phyloP scores from a whole-genome alignment of 2,113 vertebrate species.

The Archilochus colubris region DNA sequence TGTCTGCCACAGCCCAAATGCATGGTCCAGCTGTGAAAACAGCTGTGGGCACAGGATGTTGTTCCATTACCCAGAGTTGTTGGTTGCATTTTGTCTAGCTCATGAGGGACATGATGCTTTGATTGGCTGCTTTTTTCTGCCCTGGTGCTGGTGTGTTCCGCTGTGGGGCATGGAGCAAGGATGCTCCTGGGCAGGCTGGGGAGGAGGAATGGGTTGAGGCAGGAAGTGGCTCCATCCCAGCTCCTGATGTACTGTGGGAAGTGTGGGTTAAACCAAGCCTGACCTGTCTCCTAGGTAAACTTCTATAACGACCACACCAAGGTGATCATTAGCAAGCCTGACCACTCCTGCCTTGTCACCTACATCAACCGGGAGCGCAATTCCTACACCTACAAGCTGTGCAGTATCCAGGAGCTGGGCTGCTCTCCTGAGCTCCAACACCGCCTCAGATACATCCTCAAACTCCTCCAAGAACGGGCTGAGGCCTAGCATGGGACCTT shows the following conservation, averaged over 20 bases:
- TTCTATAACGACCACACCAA: slow-evolving; percentile 98
- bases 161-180: neutral
- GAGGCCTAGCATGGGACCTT: slow-evolving; percentile 71
- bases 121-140: neutral
- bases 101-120: neutral
- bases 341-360: slow-evolving; percentile 90
- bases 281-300: slow-evolving; percentile 84
- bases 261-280: neutral
- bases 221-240: neutral
- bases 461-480: slow-evolving; percentile 88
- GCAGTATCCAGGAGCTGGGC: slow-evolving; percentile 86
- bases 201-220: slow-evolving; percentile 42
- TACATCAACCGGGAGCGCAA: slow-evolving; percentile 92
- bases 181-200: neutral
- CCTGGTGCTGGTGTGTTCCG: neutral
- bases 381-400: slow-evolving; percentile 89
- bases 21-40: neutral
- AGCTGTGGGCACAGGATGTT: neutral
- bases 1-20: neutral
- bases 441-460: slow-evolving; percentile 87
- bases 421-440: slow-evolving; percentile 88
- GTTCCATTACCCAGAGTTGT: neutral
- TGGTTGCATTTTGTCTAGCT: neutral
- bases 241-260: neutral
- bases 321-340: slow-evolving; percentile 92